Base-by-base conservation (phyloP, 2,888 invertebrate genomes). In the Drosophila pseudotalamancana region DNA sequence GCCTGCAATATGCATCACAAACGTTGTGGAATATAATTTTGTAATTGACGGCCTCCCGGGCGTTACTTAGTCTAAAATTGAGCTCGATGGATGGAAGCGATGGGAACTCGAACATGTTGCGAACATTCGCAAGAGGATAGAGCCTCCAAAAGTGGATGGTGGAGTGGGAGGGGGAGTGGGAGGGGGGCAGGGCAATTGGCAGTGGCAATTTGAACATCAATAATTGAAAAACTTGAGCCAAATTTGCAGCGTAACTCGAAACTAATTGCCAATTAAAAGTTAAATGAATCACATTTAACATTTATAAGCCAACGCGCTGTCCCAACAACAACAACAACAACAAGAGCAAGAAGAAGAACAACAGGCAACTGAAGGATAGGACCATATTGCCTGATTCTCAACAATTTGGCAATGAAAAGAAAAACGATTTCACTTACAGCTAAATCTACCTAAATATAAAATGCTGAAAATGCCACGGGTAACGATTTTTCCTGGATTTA, bases 221-320 rank as follows among this genome's bases (percentile, higher is more conserved):
- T 72, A 70, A 72, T 72, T 72, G 57, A 72, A 74, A 68, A 72
- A 72, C 70, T 72, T 72, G 72, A 56, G 49, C 57, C 46, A 74
- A 72, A 72, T 57, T 64, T 57, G 70, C 70, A 65, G 70, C 70
- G 60, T 61, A 72, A 72, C 64, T 63, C 64, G 64, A 56, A 74
- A 69, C 64, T 72, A 72, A 72, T 74, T 72, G 72, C 19, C 72
- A 74, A 72, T 72, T 72, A 72, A 74, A 72, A 72, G 75, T 72
- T 74, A 65, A 72, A 57, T 70, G 75, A 69, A 64, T 56, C 57
- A 46, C 70, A 74, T 72, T 50, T 43, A 74, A 74, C 61, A 72
- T 72, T 61, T 70, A 72, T 69, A 66, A 71, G 66, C 53, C 65
- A 45, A n/a, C 42, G 37, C 42, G 39, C 42, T 11, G 35, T 37